Percentiles rank a stretch among this genome's conserved stretches.
Evolutionary conservation across 2,113 vertebrate species (phyloP).

Genomic region (Zingel zingel): DNA sequence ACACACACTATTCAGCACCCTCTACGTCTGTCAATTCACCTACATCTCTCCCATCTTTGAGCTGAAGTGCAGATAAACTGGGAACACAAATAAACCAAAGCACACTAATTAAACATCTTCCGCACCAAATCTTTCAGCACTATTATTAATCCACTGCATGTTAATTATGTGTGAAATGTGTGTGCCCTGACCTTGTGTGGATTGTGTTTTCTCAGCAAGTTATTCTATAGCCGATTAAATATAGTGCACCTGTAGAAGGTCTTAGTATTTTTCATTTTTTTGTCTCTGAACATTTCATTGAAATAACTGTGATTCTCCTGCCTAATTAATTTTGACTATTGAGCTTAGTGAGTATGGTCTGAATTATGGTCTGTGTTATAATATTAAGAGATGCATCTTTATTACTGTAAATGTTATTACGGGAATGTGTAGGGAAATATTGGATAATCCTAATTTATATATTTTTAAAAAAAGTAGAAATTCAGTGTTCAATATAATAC

Average conservation of each 20-base stretch:
- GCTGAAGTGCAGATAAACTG: constrained; percentile 58
- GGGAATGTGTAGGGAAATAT: background rate
- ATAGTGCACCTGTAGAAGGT: constrained; percentile 46
- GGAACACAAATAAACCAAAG: constrained; percentile 67
- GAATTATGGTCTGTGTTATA: background rate
- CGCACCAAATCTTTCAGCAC: constrained; percentile 47
- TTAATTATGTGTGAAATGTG: constrained; percentile 69
- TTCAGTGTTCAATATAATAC: constrained; percentile 1
- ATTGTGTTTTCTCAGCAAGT: constrained; percentile 49
- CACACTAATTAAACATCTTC: constrained; percentile 68
- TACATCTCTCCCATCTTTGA: constrained; percentile 45
- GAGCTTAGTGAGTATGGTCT: constrained; percentile 1
- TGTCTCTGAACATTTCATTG: constrained; percentile 3
- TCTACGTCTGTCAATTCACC: constrained; percentile 23
- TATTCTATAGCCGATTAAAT: constrained; percentile 19
- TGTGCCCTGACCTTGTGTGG: constrained; percentile 59
- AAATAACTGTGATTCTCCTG: constrained; percentile 17
- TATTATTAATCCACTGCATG: constrained; percentile 58
- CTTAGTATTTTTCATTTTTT: background rate
- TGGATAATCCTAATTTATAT: background rate
- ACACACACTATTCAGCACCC: constrained; percentile 3
- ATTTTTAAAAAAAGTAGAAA: background rate
- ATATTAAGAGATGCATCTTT: background rate
- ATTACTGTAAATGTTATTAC: background rate
- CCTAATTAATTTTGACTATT: constrained; percentile 21